A percentile compares a stretch with the other conserved stretches of the same genome.
These are phyloP conservation scores for Mya arenaria DNA, from an alignment of 1,140 invertebrate genomes.

Conservation along the genomic window DNA sequence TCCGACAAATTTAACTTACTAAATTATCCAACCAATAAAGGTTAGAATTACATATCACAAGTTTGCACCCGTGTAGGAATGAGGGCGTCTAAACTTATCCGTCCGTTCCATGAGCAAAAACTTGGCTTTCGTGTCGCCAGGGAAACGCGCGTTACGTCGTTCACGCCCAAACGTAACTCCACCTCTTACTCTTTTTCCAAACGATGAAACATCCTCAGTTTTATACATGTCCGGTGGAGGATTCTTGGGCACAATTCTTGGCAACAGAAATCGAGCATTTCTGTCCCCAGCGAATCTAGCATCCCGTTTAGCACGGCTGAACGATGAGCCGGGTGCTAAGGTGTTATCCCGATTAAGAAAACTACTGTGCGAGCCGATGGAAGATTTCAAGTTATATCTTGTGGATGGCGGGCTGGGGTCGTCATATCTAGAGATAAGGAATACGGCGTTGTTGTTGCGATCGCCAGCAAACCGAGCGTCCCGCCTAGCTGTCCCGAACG, in stretches of 20 bases:
- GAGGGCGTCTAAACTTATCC: constrained; percentile 44
- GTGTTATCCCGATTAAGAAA: constrained; percentile 26
- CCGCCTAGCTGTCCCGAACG: constrained; percentile 22
- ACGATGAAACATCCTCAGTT: constrained; percentile 23
- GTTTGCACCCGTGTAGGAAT: constrained; percentile 31
- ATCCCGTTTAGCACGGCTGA: constrained; percentile 44
- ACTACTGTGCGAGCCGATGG: constrained; percentile 16
- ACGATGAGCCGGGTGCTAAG: constrained; percentile 25
- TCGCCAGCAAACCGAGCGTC: constrained; percentile 47
- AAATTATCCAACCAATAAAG: too few relatives aligned
- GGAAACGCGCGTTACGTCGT: constrained; percentile 43
- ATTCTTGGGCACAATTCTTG: constrained; percentile 40
- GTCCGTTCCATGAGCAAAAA: constrained; percentile 53
- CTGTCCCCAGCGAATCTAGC: constrained; percentile 44
- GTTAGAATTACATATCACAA: too few relatives aligned
- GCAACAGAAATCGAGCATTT: constrained; percentile 42
- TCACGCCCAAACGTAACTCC: constrained; percentile 31
- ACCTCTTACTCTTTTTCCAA: constrained; percentile 5
- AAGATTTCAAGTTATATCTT: constrained; percentile 47
- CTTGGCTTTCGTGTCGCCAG: constrained; percentile 35
- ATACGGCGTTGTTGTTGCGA: constrained; percentile 49
- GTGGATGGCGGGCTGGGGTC: constrained; percentile 45
- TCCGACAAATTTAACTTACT: too few relatives aligned
- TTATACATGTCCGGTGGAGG: constrained; percentile 40
- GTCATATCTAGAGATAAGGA: constrained; percentile 37